Base-by-base conservation (phyloP, 1,140 invertebrate genomes). In the Pristionchus pacificus region DNA sequence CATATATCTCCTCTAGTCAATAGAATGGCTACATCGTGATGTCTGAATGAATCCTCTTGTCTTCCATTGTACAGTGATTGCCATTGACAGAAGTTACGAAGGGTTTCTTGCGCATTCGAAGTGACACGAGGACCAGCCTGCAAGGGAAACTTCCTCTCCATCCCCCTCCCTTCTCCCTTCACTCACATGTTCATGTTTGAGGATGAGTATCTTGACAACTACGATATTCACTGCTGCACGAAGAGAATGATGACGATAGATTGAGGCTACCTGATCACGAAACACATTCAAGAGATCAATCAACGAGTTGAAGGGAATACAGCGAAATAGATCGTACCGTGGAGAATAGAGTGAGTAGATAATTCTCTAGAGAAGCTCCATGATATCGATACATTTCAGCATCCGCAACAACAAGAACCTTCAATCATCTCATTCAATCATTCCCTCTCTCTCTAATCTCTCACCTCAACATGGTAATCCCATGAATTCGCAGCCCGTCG, bases 1-100 rank as follows among this genome's bases (percentile, higher is more conserved):
- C 80, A 82, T 55, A 83, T 84, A 49, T 79, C 77, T 75, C 83
- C 90, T 89, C 90, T 90, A 58, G 93, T 96, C 29, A 95, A 88
- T 2, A 96, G 87, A 77, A 96, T 90, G 55, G 93, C 93, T 0
- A 94, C 91, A 80, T 95, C 93, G 83, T 96, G 93, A 80, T 95
- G 93, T 80, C 72, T 71, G 24, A 76, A 29, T 24, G 70, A 63
- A n/a, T 81, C 81, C 31, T 84, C 82, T 68, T 84, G 79, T 57
- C 66, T 64, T 68, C 84, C 81, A 63, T 84, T 83, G 68, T 77
- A 79, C n/a, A 65, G 68, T 38, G 79, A 74, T 60, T 83, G 81
- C 81, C 81, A 83, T 55, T 66, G 28, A 71, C 81, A 83, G 71
- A 83, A 83, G 13, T 83, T 64, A 66, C 84, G 80, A 33, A 83